Evolutionary conservation across 1,140 invertebrate genomes (phyloP).

Genomic region (Bactericera cockerelli): DNA sequence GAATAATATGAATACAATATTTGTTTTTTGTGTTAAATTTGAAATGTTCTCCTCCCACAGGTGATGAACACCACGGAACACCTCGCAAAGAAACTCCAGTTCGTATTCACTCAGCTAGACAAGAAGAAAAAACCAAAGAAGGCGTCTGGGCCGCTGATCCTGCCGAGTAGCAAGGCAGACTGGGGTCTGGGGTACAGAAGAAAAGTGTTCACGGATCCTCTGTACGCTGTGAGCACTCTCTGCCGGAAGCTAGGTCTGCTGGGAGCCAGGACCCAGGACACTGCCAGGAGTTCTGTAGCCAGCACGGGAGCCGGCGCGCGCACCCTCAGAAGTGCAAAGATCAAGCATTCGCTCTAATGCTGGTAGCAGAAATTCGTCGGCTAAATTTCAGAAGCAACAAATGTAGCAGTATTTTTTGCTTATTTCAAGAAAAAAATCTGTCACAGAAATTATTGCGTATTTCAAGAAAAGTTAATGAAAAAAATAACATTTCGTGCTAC

Average conservation of each 20-base stretch:
- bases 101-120: background rate
- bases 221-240: background rate
- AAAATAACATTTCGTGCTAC: too few species aligned
- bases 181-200: slow-evolving; percentile 5
- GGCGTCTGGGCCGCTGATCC: background rate
- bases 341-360: background rate
- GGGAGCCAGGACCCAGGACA: background rate
- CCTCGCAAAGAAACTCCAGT: background rate
- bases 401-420: too few species aligned
- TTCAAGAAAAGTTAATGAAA: too few species aligned
- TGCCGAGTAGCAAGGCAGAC: background rate
- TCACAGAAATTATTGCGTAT: too few species aligned
- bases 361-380: too few species aligned
- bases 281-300: background rate
- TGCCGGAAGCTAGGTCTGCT: background rate
- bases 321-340: background rate
- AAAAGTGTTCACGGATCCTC: slow-evolving; percentile 4
- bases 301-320: background rate
- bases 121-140: background rate
- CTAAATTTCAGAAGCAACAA: too few species aligned
- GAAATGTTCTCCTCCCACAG: background rate
- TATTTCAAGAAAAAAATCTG: too few species aligned
- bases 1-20: too few species aligned
- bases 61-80: background rate
- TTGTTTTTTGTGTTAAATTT: too few species aligned